These are phyloP conservation scores for Sphyrna mokarran DNA, from an alignment of 2,113 vertebrate species.

Conservation along the genomic window DNA sequence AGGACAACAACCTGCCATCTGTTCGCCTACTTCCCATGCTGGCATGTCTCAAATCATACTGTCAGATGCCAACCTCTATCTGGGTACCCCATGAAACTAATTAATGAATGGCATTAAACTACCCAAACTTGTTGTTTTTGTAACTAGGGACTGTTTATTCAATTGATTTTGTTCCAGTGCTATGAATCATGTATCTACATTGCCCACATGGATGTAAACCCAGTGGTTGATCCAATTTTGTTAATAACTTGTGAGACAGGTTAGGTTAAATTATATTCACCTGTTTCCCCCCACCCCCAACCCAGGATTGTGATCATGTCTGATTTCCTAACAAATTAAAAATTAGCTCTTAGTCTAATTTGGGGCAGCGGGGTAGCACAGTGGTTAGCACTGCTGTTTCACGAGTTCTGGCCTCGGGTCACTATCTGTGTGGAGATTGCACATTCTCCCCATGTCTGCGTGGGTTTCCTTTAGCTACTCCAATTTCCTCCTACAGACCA, in stretches of 20 bases:
- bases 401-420: too few relatives aligned
- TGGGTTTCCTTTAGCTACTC: too few relatives aligned
- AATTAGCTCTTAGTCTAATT: too few relatives aligned
- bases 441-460: too few relatives aligned
- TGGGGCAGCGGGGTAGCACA: too few relatives aligned
- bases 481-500: too few relatives aligned
- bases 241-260: neutral
- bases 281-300: neutral
- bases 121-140: neutral
- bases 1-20: neutral
- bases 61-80: neutral
- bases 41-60: neutral
- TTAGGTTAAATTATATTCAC: neutral
- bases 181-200: neutral
- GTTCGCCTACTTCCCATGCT: neutral
- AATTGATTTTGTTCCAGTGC: neutral
- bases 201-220: neutral
- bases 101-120: neutral
- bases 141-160: neutral
- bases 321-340: neutral
- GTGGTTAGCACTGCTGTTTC: too few relatives aligned
- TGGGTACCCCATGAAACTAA: neutral
- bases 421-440: too few relatives aligned
- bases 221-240: neutral
- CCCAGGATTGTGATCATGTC: neutral